phyloP scores from a whole-genome alignment of 2,113 vertebrate species.

The Pygathrix nemaeus region DNA sequence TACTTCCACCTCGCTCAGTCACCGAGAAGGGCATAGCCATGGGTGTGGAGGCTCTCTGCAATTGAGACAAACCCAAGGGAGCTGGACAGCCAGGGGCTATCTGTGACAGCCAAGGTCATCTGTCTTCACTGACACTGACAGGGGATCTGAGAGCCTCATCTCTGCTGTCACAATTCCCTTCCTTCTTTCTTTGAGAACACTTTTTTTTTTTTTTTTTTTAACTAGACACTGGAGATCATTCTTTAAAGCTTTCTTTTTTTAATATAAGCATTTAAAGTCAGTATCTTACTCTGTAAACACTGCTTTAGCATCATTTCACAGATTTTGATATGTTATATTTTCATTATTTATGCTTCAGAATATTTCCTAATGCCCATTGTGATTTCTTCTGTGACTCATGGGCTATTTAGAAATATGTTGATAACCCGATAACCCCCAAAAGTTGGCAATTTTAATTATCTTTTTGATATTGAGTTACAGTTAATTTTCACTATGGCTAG shows the following conservation, averaged over 20 bases:
- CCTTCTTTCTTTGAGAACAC: neutral
- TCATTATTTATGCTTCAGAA: neutral
- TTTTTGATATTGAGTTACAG: neutral
- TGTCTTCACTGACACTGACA: neutral
- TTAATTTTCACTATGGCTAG: neutral
- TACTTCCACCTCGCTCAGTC: neutral
- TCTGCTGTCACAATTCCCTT: neutral
- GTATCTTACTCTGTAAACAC: neutral
- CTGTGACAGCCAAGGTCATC: neutral
- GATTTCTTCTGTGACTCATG: neutral
- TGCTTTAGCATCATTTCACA: neutral
- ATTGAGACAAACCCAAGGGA: neutral
- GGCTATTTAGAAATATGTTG: neutral
- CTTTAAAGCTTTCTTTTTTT: neutral
- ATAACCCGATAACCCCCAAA: neutral
- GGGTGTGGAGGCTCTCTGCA: neutral
- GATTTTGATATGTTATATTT: neutral
- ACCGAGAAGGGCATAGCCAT: neutral
- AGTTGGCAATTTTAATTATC: neutral
- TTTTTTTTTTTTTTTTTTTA: neutral
- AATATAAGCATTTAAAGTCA: neutral
- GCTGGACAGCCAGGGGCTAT: neutral
- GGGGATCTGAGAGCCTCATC: neutral
- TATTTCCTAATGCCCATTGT: neutral
- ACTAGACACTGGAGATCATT: neutral